A percentile compares a stretch with the other conserved stretches of the same genome.
Evolutionary conservation across 2,113 vertebrate species (phyloP).

Genomic region (Amazona vittata): DNA sequence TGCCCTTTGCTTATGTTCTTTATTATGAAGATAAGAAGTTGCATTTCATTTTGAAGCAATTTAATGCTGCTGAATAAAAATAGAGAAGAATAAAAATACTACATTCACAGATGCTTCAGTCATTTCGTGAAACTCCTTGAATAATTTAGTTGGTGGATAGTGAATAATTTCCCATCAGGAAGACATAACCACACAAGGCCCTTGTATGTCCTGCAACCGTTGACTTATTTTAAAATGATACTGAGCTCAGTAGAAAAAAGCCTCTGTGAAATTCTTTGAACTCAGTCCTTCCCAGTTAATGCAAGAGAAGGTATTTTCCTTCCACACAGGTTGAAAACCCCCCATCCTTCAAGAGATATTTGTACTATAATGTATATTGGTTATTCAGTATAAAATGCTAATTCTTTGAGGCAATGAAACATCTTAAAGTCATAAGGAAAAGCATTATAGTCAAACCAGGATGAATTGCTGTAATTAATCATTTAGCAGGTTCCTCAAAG

Average conservation of each 20-base stretch:
- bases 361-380: conserved; percentile 39
- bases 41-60: neutral
- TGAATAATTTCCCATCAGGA: neutral
- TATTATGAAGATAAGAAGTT: neutral
- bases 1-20: neutral
- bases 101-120: neutral
- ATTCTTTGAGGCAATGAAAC: neutral
- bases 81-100: neutral
- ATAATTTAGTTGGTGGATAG: neutral
- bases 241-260: neutral
- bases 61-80: neutral
- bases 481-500: neutral
- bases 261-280: neutral
- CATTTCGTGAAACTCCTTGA: neutral
- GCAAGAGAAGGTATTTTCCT: neutral
- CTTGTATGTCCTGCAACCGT: neutral
- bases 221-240: neutral
- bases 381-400: neutral
- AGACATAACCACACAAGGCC: neutral
- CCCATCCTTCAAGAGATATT: neutral
- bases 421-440: neutral
- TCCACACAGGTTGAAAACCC: neutral
- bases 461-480: neutral
- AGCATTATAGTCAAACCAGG: neutral
- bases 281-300: neutral